A percentile compares a stretch with the other conserved stretches of the same genome.
Evolutionary conservation across 2,888 invertebrate species (phyloP).

Genomic region (Cenopis cana): DNA sequence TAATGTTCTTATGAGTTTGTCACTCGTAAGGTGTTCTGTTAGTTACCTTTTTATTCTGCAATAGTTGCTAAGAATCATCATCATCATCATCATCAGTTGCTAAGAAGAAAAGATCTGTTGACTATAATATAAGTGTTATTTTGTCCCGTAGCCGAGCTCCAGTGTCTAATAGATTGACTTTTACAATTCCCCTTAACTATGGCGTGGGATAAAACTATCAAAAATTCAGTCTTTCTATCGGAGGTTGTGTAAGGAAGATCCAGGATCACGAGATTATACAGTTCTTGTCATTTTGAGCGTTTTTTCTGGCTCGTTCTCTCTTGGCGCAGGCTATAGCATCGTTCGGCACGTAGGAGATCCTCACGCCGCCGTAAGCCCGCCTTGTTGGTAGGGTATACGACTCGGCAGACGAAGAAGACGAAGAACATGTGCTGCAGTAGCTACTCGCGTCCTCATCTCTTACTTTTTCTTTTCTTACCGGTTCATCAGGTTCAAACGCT

Average conservation of each 20-base stretch:
- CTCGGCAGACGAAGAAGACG: conserved; percentile 94
- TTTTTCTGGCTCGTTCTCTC: conserved; percentile 86
- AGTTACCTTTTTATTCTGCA: too few relatives aligned
- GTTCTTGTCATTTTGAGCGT: conserved; percentile 90
- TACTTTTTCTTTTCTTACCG: conserved; percentile 63
- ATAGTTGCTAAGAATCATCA: too few relatives aligned
- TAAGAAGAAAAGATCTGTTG: too few relatives aligned
- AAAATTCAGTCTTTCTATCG: conserved; percentile 82
- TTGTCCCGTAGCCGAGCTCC: conserved; percentile 9
- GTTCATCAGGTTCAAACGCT: conserved; percentile 79
- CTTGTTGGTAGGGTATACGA: conserved; percentile 94
- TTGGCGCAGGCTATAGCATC: conserved; percentile 94
- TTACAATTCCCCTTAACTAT: conserved; percentile 62
- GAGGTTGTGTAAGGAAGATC: conserved; percentile 72
- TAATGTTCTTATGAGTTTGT: too few relatives aligned
- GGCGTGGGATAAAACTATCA: conserved; percentile 75
- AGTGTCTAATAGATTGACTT: conserved; percentile 41
- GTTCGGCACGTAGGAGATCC: conserved; percentile 97
- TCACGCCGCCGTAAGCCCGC: conserved; percentile 93
- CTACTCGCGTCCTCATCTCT: conserved; percentile 89
- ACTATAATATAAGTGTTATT: too few relatives aligned
- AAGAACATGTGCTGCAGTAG: conserved; percentile 95
- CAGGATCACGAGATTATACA: conserved; percentile 93
- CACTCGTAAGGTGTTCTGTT: too few relatives aligned
- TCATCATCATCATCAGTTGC: too few relatives aligned